A percentile compares a stretch with the other conserved stretches of the same genome.
Conservation (phyloP, 2,113 vertebrate genomes). For the Holacanthus passer region DNA sequence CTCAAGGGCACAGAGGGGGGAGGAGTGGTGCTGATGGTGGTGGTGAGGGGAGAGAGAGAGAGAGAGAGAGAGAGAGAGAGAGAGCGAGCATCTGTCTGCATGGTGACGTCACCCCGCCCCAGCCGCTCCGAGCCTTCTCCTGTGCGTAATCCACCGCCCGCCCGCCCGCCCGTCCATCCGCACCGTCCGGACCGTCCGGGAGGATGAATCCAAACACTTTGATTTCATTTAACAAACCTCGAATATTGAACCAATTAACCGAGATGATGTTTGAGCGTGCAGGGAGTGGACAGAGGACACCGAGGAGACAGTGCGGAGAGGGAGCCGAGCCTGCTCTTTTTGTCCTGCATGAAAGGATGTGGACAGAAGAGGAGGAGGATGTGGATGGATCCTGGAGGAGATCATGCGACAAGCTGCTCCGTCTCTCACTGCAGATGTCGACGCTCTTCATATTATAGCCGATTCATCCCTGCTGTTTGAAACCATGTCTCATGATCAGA, state of each 20-base stretch:
- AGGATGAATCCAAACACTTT: slow-evolving; percentile 61
- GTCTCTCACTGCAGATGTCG: slow-evolving; percentile 48
- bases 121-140: slow-evolving; percentile 38
- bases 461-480: neutral
- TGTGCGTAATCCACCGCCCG: slow-evolving; percentile 49
- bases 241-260: slow-evolving; percentile 20
- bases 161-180: slow-evolving; percentile 37
- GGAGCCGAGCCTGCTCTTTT: neutral
- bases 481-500: neutral
- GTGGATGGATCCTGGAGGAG: slow-evolving; percentile 62
- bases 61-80: neutral
- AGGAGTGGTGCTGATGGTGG: rapidly evolving
- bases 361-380: slow-evolving; percentile 12
- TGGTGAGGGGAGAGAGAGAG: neutral
- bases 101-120: slow-evolving; percentile 76
- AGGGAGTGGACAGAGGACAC: neutral
- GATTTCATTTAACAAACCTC: slow-evolving; percentile 36
- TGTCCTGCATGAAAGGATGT: slow-evolving; percentile 28
- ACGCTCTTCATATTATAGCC: slow-evolving; percentile 17
- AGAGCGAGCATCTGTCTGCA: slow-evolving; percentile 65
- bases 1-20: slow-evolving; percentile 61
- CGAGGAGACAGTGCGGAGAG: neutral
- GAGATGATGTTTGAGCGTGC: neutral
- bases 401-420: slow-evolving; percentile 57
- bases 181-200: slow-evolving; percentile 67